Conservation (phyloP, 2,113 vertebrate species). For the Felis catus region F.catus_Fca126_mat1.0 CM031428.1:40404001-40404500, state of each 20-base stretch:
- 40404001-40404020: background rate
- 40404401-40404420: background rate
- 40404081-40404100: background rate
- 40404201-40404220: background rate
- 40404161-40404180: background rate
- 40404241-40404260: background rate
- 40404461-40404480: conserved; percentile 97
- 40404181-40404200: background rate
- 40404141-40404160: background rate
- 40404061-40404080: background rate
- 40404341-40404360: background rate
- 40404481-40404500: conserved; percentile 95
- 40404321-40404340: background rate
- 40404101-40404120: background rate
- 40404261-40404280: background rate
- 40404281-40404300: background rate
- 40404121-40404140: background rate
- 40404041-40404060: background rate
- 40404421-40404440: conserved; percentile 74
- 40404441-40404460: conserved; percentile 99
- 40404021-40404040: background rate
- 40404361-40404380: background rate
- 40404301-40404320: background rate
- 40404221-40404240: background rate
- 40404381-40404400: background rate